A percentile compares a stretch with the other conserved stretches of the same genome.
Evolutionary conservation across 2,113 vertebrate species (phyloP).

Genomic region (Vulpes ferrilata): DNA sequence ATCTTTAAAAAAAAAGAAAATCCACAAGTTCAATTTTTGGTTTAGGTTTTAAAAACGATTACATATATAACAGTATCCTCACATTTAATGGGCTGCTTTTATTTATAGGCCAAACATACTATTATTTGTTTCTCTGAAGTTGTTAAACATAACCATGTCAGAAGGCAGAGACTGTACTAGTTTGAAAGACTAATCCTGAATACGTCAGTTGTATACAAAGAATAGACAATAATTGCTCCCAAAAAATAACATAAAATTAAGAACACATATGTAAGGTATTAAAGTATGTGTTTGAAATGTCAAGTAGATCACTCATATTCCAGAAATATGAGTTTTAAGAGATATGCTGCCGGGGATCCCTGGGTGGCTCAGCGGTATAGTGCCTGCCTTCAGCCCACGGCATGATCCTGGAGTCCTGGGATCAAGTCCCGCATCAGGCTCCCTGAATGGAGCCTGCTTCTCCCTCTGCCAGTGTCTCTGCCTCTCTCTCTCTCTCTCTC

Average conservation of each 20-base stretch:
- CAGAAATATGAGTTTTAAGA: background rate
- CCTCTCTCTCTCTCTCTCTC: too few relatives aligned
- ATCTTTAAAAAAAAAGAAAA: too few relatives aligned
- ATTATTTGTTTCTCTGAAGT: background rate
- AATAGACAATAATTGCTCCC: background rate
- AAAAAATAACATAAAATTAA: constrained; percentile 25
- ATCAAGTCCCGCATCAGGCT: too few relatives aligned
- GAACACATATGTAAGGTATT: background rate
- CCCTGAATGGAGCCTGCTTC: too few relatives aligned
- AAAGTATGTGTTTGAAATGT: background rate
- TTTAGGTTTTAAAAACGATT: constrained; percentile 34
- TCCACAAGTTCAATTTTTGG: background rate
- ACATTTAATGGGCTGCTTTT: constrained; percentile 23
- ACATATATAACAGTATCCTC: background rate
- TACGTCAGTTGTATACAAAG: background rate
- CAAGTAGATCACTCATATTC: constrained; percentile 12
- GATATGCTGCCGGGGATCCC: background rate
- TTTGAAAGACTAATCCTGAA: background rate
- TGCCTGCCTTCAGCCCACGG: too few relatives aligned
- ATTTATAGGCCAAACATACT: constrained; percentile 46
- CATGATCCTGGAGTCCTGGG: too few relatives aligned
- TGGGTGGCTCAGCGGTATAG: too few relatives aligned
- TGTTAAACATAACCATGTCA: background rate
- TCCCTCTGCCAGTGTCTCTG: too few relatives aligned
- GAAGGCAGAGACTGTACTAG: background rate